Percentiles rank a stretch among this genome's conserved stretches.
phyloP scores from a whole-genome alignment of 1,140 invertebrate genomes.

The Penaeus indicus region DNA sequence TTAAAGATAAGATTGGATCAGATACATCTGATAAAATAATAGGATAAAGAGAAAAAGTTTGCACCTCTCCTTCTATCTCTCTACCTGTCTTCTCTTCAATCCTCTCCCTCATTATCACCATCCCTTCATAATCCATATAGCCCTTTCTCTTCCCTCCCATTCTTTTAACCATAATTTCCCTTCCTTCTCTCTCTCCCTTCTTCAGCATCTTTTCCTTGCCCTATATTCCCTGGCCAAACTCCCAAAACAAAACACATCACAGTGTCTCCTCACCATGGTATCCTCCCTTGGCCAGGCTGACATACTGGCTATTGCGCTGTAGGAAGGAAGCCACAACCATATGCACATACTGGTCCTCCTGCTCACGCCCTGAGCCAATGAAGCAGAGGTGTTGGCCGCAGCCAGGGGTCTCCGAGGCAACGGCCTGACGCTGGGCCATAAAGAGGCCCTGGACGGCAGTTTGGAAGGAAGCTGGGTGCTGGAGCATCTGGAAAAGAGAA shows the following conservation, averaged over 20 bases:
- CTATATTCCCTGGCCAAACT: too few relatives aligned
- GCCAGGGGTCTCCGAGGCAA: conserved; percentile 88
- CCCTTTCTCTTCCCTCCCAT: too few relatives aligned
- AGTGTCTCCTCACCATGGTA: conserved; percentile 76
- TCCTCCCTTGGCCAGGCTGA: conserved; percentile 92
- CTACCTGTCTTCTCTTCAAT: too few relatives aligned
- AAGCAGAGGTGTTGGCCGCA: conserved; percentile 98
- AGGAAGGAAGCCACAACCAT: conserved; percentile 99
- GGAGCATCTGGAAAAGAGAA: conserved; percentile 80
- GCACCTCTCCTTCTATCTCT: too few relatives aligned
- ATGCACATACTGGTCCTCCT: conserved; percentile 96
- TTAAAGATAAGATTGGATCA: too few relatives aligned
- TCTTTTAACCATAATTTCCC: too few relatives aligned
- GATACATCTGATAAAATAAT: too few relatives aligned
- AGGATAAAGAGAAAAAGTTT: too few relatives aligned
- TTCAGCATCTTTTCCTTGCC: too few relatives aligned
- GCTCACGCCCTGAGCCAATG: conserved; percentile 93
- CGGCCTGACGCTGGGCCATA: conserved; percentile 89
- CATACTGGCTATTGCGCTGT: conserved; percentile 92
- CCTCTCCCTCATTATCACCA: too few relatives aligned
- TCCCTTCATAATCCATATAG: too few relatives aligned
- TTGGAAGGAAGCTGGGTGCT: conserved; percentile 93
- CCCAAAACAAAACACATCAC: background rate
- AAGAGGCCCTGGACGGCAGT: conserved; percentile 95
- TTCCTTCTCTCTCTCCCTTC: too few relatives aligned